Conservation (phyloP, 2,888 invertebrate genomes). For the Cordilura impudica region DNA sequence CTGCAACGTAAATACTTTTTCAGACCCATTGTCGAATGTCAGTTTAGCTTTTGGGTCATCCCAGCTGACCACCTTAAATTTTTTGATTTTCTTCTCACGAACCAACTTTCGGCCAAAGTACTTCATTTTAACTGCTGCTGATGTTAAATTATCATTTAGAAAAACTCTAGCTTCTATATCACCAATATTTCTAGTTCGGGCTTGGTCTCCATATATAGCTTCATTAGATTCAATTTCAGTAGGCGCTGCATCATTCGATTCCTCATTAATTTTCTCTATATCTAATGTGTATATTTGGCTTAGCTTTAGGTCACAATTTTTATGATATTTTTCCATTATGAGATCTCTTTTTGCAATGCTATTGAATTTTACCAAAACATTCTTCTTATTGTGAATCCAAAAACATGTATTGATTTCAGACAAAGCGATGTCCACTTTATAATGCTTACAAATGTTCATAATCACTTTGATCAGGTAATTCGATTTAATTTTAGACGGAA, state of each 20-base stretch:
- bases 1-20: neutral
- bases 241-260: too few relatives aligned
- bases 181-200: neutral
- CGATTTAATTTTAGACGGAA: neutral
- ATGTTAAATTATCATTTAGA: neutral
- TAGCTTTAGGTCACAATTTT: neutral
- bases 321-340: neutral
- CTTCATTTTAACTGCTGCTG: too few relatives aligned
- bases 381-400: neutral
- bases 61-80: neutral
- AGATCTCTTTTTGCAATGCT: neutral
- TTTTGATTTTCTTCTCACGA: neutral
- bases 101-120: neutral
- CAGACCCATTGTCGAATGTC: neutral
- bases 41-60: neutral
- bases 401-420: too few relatives aligned
- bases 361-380: neutral
- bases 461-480: too few relatives aligned
- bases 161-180: neutral
- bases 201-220: too few relatives aligned
- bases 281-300: neutral
- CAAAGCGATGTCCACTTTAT: too few relatives aligned
- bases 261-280: too few relatives aligned
- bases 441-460: too few relatives aligned
- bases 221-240: too few relatives aligned